Percentiles rank a stretch among this genome's conserved stretches.
Conservation (phyloP, 2,888 invertebrate species). For the Lampropteryx suffumata region DNA sequence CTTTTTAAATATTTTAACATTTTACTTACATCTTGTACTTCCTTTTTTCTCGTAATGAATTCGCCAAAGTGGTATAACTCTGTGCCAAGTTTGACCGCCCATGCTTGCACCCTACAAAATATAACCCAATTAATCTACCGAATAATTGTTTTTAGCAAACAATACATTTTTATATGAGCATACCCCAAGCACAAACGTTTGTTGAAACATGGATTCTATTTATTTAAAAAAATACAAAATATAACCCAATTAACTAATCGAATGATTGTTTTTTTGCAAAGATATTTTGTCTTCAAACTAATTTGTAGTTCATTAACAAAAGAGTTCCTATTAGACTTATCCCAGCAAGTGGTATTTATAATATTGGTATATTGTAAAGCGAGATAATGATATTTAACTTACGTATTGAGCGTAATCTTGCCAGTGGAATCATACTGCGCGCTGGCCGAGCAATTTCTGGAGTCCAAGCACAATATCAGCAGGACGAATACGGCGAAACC, state of each 20-base stretch:
- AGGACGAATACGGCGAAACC: slow-evolving; percentile 58
- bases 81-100: slow-evolving; percentile 91
- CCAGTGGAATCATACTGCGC: slow-evolving; percentile 63
- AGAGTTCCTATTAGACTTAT: neutral
- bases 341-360: neutral
- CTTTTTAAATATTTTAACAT: too few species aligned
- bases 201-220: slow-evolving; percentile 98
- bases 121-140: slow-evolving; percentile 9
- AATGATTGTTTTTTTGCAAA: too few species aligned
- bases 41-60: slow-evolving; percentile 89
- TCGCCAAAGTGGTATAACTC: slow-evolving; percentile 92
- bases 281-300: neutral
- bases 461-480: slow-evolving; percentile 68
- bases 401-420: slow-evolving; percentile 75
- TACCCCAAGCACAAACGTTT: slow-evolving; percentile 95
- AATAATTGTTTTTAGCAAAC: too few species aligned
- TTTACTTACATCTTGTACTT: slow-evolving; percentile 87
- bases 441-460: slow-evolving; percentile 71
- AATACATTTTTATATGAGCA: too few species aligned
- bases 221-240: too few species aligned
- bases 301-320: neutral
- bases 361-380: neutral
- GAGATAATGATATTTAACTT: slow-evolving; percentile 41
- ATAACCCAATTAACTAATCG: too few species aligned
- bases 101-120: slow-evolving; percentile 86